Percentiles rank a stretch among this genome's conserved stretches.
These are phyloP conservation scores for Colletes collaris DNA, from an alignment of 2,888 invertebrate species.

Conservation along the genomic window DNA sequence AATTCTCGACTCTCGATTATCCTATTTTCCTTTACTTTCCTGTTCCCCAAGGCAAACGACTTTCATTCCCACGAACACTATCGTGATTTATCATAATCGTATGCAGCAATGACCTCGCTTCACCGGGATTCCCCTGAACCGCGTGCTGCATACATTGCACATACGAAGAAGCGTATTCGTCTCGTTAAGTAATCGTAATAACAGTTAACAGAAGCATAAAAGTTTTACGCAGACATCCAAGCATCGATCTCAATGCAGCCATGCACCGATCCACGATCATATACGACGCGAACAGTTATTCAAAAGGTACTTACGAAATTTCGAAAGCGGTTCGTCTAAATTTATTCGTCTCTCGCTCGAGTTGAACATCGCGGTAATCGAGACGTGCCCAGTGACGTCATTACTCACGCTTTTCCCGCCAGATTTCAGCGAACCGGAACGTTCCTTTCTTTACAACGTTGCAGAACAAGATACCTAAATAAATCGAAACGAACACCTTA, in stretches of 20 bases:
- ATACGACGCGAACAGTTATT: neutral
- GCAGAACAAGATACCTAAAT: neutral
- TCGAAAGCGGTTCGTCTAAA: neutral
- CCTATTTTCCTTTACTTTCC: constrained; percentile 29
- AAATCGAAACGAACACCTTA: neutral
- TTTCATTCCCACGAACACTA: constrained; percentile 48
- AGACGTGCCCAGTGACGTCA: neutral
- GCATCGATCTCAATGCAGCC: neutral
- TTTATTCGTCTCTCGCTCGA: neutral
- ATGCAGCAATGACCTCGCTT: constrained; percentile 26
- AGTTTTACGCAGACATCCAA: constrained; percentile 8
- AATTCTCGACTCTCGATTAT: constrained; percentile 16
- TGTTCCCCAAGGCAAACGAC: constrained; percentile 45
- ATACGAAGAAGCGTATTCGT: constrained; percentile 21
- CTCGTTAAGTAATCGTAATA: constrained; percentile 40
- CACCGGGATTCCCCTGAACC: neutral
- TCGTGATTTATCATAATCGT: constrained; percentile 27
- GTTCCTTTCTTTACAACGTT: neutral
- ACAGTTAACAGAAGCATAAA: constrained; percentile 18
- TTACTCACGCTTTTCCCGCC: constrained; percentile 18
- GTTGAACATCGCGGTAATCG: neutral
- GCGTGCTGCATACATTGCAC: neutral
- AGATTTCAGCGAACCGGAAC: neutral
- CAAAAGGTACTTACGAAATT: constrained; percentile 3
- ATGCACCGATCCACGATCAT: neutral